Evolutionary conservation across 92 coral and sea anemone species (phyloP).

Genomic region (Actinostola sp.): DNA sequence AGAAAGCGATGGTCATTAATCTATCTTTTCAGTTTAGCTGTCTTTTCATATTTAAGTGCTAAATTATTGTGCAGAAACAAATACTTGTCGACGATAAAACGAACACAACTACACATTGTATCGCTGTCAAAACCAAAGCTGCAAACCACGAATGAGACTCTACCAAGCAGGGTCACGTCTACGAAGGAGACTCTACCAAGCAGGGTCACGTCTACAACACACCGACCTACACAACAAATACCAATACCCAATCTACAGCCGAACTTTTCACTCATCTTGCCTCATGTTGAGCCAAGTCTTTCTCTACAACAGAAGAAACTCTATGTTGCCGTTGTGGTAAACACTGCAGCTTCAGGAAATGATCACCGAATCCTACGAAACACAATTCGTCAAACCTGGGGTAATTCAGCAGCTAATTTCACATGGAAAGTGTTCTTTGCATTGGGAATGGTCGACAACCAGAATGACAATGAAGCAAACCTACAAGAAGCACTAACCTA

Average conservation of each 20-base stretch:
- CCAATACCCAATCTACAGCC: neutral
- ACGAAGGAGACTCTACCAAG: too few relatives aligned
- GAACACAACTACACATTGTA: too few relatives aligned
- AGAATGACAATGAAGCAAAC: neutral
- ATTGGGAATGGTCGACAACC: conserved; percentile 26
- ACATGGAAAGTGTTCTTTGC: conserved; percentile 29
- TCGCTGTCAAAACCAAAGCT: too few relatives aligned
- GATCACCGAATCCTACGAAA: conserved; percentile 9
- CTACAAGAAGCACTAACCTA: conserved; percentile 26
- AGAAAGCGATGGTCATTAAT: too few relatives aligned
- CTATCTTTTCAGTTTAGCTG: too few relatives aligned
- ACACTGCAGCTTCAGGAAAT: neutral
- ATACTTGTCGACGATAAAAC: too few relatives aligned
- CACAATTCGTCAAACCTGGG: conserved; percentile 60
- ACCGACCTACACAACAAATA: too few relatives aligned
- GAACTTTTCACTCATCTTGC: neutral
- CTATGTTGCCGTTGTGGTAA: neutral
- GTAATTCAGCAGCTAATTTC: neutral
- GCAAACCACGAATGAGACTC: too few relatives aligned
- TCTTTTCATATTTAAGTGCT: too few relatives aligned
- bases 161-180: too few relatives aligned
- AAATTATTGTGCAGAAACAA: too few relatives aligned
- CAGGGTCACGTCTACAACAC: too few relatives aligned
- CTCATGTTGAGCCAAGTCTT: neutral
- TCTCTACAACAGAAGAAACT: neutral